These are phyloP conservation scores for Amblyteles armatorius DNA, from an alignment of 2,888 invertebrate genomes.

Conservation along the genomic window DNA sequence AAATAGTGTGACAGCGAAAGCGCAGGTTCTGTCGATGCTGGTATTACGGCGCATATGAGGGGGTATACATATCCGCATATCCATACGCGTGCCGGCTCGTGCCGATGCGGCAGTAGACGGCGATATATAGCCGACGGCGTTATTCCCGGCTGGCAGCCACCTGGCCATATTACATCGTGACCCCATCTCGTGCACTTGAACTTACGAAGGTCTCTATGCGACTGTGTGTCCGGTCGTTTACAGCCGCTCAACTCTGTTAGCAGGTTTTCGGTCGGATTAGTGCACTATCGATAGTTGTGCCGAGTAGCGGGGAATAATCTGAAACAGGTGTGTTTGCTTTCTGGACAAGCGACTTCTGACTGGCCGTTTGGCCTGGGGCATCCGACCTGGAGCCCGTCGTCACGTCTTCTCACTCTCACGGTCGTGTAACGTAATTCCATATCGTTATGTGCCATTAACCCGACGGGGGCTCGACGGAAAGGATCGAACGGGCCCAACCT, in stretches of 20 bases:
- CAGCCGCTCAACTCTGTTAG: background rate
- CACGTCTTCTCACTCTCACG: slow-evolving; percentile 23
- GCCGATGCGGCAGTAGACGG: slow-evolving; percentile 28
- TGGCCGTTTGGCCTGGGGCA: slow-evolving; percentile 50
- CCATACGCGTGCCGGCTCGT: slow-evolving; percentile 47
- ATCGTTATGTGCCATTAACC: slow-evolving; percentile 49
- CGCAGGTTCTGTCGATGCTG: slow-evolving; percentile 4
- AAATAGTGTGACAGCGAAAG: slow-evolving; percentile 12
- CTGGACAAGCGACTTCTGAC: slow-evolving; percentile 6
- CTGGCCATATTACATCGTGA: slow-evolving; percentile 66
- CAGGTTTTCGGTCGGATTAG: slow-evolving; percentile 10
- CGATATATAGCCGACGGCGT: slow-evolving; percentile 65
- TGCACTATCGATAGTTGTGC: background rate
- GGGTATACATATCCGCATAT: slow-evolving; percentile 17
- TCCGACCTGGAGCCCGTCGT: slow-evolving; percentile 38
- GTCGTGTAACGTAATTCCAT: slow-evolving; percentile 43
- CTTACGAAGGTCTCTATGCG: slow-evolving; percentile 67
- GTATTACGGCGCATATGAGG: slow-evolving; percentile 46
- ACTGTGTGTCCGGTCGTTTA: slow-evolving; percentile 3
- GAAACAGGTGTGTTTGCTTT: background rate
- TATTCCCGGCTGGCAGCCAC: slow-evolving; percentile 53
- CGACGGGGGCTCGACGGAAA: slow-evolving; percentile 6
- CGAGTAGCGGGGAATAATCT: background rate
- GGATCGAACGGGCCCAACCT: slow-evolving; percentile 21
- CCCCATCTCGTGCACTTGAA: slow-evolving; percentile 70